A percentile compares a stretch with the other conserved stretches of the same genome.
Evolutionary conservation across 2,113 vertebrate genomes (phyloP).

Genomic region (Philantomba maxwellii): DNA sequence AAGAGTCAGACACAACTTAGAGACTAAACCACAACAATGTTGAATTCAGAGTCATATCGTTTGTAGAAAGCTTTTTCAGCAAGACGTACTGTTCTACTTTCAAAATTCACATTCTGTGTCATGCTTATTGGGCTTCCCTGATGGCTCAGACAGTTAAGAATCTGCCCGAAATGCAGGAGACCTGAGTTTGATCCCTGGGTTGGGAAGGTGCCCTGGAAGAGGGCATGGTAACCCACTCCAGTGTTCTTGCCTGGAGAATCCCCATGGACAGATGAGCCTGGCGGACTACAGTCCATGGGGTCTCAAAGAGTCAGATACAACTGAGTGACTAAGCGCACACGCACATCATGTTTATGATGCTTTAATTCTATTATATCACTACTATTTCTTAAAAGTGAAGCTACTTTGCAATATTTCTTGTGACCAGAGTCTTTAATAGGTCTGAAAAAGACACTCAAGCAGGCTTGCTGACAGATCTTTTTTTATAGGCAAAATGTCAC

Average conservation of each 20-base stretch:
- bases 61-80: not conserved
- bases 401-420: not conserved
- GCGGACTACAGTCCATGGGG: not conserved
- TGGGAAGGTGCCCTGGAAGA: not conserved
- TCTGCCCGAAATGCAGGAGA: not conserved
- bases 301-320: not conserved
- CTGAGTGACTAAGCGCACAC: not conserved
- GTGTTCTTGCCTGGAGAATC: not conserved
- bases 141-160: not conserved
- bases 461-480: not conserved
- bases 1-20: not conserved
- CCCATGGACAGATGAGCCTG: not conserved
- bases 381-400: not conserved
- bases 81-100: not conserved
- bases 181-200: not conserved
- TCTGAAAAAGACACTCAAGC: not conserved
- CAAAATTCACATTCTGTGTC: not conserved
- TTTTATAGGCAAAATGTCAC: not conserved
- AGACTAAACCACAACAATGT: not conserved
- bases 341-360: not conserved
- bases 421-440: not conserved
- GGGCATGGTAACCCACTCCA: not conserved
- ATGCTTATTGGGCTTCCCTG: not conserved
- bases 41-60: not conserved
- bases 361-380: not conserved